These are phyloP conservation scores for Arctocebus calabarensis DNA, from an alignment of 2,797 vertebrate genomes.

Conservation along the genomic window DNA sequence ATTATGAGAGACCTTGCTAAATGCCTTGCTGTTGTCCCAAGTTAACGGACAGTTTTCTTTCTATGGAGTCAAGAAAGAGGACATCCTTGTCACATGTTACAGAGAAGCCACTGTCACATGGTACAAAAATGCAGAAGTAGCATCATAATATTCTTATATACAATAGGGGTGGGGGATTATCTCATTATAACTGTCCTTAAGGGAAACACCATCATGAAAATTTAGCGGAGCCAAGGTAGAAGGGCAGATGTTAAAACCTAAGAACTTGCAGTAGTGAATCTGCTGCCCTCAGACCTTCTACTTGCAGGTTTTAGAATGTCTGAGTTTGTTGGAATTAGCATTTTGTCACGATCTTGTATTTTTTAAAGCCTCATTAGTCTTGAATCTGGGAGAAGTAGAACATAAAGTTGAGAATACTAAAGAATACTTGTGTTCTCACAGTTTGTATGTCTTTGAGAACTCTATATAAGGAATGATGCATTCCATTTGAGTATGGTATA, in stretches of 20 bases:
- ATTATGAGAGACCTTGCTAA: slow-evolving; percentile 65
- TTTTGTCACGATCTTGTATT: slow-evolving; percentile 50
- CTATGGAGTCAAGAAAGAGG: slow-evolving; percentile 37
- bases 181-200: slow-evolving; percentile 1
- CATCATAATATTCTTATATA: slow-evolving; percentile 29
- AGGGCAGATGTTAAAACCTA: slow-evolving; percentile 6
- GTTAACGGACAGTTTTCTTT: slow-evolving; percentile 42
- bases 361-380: slow-evolving; percentile 16
- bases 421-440: slow-evolving; percentile 38
- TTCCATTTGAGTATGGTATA: slow-evolving; percentile 19
- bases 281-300: neutral
- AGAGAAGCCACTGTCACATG: slow-evolving; percentile 15
- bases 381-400: slow-evolving; percentile 3
- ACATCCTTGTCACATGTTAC: slow-evolving; percentile 24
- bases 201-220: neutral
- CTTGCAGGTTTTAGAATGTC: slow-evolving; percentile 46
- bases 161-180: neutral
- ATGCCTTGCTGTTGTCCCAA: slow-evolving; percentile 50
- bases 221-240: neutral
- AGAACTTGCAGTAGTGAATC: neutral
- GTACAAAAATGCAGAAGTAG: slow-evolving; percentile 52
- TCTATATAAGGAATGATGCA: slow-evolving; percentile 32
- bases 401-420: slow-evolving; percentile 6
- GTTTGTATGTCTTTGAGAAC: slow-evolving; percentile 50
- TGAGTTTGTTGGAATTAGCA: neutral